Conservation (phyloP, 2,113 vertebrate species). For the Trachemys scripta region DNA sequence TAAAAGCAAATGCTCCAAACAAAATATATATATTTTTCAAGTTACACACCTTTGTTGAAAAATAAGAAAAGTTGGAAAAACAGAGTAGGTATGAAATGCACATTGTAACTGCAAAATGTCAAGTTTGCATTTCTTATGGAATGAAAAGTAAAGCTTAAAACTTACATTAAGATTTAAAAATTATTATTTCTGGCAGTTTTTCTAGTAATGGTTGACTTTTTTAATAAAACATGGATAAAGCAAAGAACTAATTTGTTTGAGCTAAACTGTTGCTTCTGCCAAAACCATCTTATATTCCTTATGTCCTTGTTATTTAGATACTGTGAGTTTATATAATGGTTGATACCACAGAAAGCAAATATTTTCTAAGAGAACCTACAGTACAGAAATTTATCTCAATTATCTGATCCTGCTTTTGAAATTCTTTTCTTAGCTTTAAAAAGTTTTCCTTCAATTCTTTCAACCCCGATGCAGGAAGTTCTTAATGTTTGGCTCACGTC, state of each 20-base stretch:
- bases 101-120: not conserved
- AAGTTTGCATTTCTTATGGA: not conserved
- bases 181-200: constrained; percentile 8
- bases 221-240: not conserved
- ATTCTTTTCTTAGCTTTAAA: not conserved
- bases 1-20: not conserved
- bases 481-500: not conserved
- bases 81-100: not conserved
- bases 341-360: not conserved
- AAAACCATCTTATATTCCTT: not conserved
- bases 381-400: not conserved
- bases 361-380: accelerated
- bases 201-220: constrained; percentile 8
- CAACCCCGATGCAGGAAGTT: not conserved
- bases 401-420: not conserved
- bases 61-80: constrained; percentile 8
- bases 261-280: not conserved
- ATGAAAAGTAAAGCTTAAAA: not conserved
- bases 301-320: not conserved
- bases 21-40: not conserved
- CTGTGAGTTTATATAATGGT: not conserved
- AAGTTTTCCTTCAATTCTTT: not conserved
- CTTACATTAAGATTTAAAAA: not conserved
- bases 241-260: not conserved
- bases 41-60: not conserved